Conservation (phyloP, 2,888 invertebrate genomes). For the Pemphredon lugubris region DNA sequence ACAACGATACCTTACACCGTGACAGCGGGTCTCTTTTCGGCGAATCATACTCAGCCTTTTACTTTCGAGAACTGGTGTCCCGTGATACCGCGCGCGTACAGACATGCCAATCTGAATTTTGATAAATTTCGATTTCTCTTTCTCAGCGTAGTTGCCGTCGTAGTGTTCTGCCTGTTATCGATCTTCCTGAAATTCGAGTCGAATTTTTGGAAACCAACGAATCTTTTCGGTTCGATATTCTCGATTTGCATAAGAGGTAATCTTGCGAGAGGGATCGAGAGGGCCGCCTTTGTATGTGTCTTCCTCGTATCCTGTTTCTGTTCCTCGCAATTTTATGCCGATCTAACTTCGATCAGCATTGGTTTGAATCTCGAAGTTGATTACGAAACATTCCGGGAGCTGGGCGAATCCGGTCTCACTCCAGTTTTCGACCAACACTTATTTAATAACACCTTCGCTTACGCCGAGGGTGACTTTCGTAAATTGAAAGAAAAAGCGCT, state of each 20-base stretch:
- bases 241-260: background rate
- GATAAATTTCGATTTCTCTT: too few species aligned
- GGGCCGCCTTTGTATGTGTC: background rate
- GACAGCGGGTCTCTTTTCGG: background rate
- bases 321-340: constrained; percentile 27
- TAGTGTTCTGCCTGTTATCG: constrained; percentile 20
- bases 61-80: constrained; percentile 35
- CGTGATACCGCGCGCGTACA: constrained; percentile 32
- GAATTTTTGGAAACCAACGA: constrained; percentile 32
- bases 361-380: background rate
- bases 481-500: constrained; percentile 14
- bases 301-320: constrained; percentile 15
- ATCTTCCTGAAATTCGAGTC: constrained; percentile 23
- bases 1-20: background rate
- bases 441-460: background rate
- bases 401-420: constrained; percentile 14
- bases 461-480: background rate
- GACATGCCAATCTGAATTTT: too few species aligned
- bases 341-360: constrained; percentile 17
- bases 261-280: constrained; percentile 12
- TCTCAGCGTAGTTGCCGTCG: background rate
- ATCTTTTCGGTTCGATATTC: constrained; percentile 38
- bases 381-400: constrained; percentile 12
- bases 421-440: background rate
- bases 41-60: background rate